A percentile compares a stretch with the other conserved stretches of the same genome.
Conservation (phyloP, 2,113 vertebrate genomes). For the Lophura nycthemera region DNA sequence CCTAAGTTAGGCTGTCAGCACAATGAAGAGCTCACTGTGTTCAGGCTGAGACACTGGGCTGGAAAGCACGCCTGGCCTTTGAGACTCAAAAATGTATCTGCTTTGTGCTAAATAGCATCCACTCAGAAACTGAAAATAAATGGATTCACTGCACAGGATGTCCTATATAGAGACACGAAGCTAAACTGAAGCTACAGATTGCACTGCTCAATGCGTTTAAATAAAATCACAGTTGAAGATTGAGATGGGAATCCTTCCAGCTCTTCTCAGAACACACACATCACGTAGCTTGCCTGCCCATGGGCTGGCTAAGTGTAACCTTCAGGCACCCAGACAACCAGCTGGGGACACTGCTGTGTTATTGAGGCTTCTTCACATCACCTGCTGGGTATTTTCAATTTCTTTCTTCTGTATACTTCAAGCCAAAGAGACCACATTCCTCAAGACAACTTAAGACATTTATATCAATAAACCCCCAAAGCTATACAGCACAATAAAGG, state of each 20-base stretch:
- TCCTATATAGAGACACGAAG: neutral
- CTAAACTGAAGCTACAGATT: neutral
- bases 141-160: neutral
- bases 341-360: neutral
- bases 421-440: neutral
- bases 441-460: neutral
- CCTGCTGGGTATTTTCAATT: neutral
- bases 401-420: neutral
- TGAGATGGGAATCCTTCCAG: neutral
- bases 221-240: neutral
- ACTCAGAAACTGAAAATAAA: neutral
- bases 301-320: neutral
- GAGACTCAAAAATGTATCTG: neutral
- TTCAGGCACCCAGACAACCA: neutral
- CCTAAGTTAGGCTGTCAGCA: neutral
- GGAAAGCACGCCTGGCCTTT: neutral
- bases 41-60: neutral
- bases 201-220: neutral
- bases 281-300: neutral
- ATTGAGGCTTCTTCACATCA: neutral
- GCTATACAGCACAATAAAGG: neutral
- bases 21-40: neutral
- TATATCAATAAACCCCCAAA: neutral
- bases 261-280: neutral
- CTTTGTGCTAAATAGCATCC: neutral